Percentiles rank a stretch among this genome's conserved stretches.
phyloP scores from a whole-genome alignment of 2,797 vertebrate species.

The Gymnoscopelus braueri region DNA sequence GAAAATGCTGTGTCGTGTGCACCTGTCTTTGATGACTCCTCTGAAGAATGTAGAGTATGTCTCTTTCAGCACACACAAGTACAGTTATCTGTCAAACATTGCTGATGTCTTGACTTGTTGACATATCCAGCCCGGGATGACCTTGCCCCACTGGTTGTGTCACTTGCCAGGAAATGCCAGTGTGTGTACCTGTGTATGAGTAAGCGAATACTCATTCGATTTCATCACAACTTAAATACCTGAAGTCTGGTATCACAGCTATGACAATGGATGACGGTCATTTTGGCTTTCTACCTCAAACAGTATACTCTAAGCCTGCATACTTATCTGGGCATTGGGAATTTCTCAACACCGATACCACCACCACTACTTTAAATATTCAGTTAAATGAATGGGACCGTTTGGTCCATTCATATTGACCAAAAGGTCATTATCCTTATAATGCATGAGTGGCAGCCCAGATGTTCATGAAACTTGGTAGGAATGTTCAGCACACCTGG shows the following conservation, averaged over 20 bases:
- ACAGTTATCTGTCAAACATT: constrained; percentile 1
- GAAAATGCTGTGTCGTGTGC: constrained; percentile 15
- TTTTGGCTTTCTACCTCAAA: neutral
- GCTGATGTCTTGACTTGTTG: constrained; percentile 46
- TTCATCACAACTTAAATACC: constrained; percentile 52
- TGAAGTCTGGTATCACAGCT: constrained; percentile 35
- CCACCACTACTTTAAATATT: no score
- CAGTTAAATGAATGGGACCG: no score
- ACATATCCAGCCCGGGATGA: constrained; percentile 27
- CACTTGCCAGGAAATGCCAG: neutral
- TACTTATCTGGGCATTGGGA: no score
- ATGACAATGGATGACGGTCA: constrained; percentile 45
- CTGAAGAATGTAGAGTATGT: constrained; percentile 52
- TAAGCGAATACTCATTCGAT: constrained; percentile 4
- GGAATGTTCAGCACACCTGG: no score
- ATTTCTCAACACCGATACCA: no score
- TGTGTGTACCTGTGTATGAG: constrained; percentile 2
- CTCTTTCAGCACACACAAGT: constrained; percentile 1
- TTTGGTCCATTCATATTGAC: no score
- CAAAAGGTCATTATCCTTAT: no score
- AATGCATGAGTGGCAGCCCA: no score
- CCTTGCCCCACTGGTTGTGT: constrained; percentile 1
- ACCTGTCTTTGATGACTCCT: constrained; percentile 15
- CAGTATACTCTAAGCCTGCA: no score
- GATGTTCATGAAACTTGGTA: no score